Percentiles rank a stretch among this genome's conserved stretches.
phyloP scores from a whole-genome alignment of 2,888 invertebrate genomes.

The Drosophila planitibia region DNA sequence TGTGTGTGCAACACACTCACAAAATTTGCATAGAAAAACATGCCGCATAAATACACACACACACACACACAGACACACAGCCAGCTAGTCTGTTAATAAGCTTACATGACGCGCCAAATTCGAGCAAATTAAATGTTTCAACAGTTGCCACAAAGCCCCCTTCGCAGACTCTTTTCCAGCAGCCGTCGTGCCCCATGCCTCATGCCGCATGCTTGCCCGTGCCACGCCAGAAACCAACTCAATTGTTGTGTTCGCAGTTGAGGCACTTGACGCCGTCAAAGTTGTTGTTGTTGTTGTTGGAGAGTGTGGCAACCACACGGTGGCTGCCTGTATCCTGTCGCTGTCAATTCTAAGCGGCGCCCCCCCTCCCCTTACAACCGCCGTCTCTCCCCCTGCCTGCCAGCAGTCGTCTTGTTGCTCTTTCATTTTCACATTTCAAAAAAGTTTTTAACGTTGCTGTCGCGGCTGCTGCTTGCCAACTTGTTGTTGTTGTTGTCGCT shows the following conservation, averaged over 20 bases:
- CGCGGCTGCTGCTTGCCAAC: conserved; percentile 30
- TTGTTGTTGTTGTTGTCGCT: conserved; percentile 34
- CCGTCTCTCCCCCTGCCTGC: neutral
- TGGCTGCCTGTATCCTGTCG: conserved; percentile 65
- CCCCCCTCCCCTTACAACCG: neutral
- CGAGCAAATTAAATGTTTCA: conserved; percentile 78
- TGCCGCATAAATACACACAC: conserved; percentile 31
- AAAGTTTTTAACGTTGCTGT: conserved; percentile 58
- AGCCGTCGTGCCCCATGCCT: neutral
- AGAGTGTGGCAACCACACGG: conserved; percentile 43
- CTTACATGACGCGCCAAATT: conserved; percentile 73
- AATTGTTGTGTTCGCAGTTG: conserved; percentile 75
- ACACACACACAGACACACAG: conserved; percentile 1
- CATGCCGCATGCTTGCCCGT: neutral
- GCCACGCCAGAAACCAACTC: conserved; percentile 54
- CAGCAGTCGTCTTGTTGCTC: conserved; percentile 65
- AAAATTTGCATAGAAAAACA: conserved; percentile 78
- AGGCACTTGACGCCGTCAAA: conserved; percentile 68
- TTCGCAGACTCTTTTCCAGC: neutral
- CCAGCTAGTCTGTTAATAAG: conserved; percentile 71
- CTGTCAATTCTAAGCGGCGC: conserved; percentile 71
- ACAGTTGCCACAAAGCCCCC: conserved; percentile 33
- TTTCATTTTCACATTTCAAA: conserved; percentile 82
- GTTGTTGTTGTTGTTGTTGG: conserved; percentile 4
- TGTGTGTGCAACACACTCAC: conserved; percentile 18